Conservation (phyloP, 2,888 invertebrate species). For the Apoda limacodes region DNA sequence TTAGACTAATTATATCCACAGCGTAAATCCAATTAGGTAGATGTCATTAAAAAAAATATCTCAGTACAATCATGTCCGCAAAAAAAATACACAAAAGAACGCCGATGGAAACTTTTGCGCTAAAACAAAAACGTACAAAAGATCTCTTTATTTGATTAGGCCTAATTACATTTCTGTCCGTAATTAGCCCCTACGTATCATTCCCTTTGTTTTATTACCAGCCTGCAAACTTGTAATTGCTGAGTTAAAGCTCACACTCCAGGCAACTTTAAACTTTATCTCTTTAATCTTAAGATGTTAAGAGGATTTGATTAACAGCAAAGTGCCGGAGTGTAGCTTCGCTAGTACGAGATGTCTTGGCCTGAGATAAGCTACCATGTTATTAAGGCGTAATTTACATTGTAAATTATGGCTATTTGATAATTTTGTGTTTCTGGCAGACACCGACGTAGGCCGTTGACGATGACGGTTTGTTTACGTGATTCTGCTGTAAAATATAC, state of each 20-base stretch:
- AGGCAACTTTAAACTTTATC: slow-evolving; percentile 28
- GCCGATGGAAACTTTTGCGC: too few species aligned
- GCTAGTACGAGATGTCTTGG: slow-evolving; percentile 47
- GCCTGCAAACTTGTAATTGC: slow-evolving; percentile 26
- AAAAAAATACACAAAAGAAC: too few species aligned
- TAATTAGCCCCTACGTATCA: slow-evolving; percentile 63
- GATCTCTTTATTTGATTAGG: slow-evolving; percentile 65
- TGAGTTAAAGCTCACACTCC: slow-evolving; percentile 7
- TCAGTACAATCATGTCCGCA: too few species aligned
- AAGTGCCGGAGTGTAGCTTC: slow-evolving; percentile 17
- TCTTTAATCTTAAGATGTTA: slow-evolving; percentile 13
- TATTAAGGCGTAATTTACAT: slow-evolving; percentile 61
- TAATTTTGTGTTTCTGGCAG: slow-evolving; percentile 63
- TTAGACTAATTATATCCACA: too few species aligned
- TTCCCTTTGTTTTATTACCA: slow-evolving; percentile 63
- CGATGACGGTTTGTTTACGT: slow-evolving; percentile 35
- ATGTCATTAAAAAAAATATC: too few species aligned
- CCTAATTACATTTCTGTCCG: slow-evolving; percentile 63
- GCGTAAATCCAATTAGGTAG: too few species aligned
- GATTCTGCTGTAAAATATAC: too few species aligned
- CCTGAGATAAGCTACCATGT: slow-evolving; percentile 52
- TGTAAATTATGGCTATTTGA: slow-evolving; percentile 62
- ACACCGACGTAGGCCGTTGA: too few species aligned
- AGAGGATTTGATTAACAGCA: slow-evolving; percentile 8
- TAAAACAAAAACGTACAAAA: slow-evolving; percentile 44